phyloP scores from a whole-genome alignment of 2,113 vertebrate species.

The Gavialis gangeticus region DNA sequence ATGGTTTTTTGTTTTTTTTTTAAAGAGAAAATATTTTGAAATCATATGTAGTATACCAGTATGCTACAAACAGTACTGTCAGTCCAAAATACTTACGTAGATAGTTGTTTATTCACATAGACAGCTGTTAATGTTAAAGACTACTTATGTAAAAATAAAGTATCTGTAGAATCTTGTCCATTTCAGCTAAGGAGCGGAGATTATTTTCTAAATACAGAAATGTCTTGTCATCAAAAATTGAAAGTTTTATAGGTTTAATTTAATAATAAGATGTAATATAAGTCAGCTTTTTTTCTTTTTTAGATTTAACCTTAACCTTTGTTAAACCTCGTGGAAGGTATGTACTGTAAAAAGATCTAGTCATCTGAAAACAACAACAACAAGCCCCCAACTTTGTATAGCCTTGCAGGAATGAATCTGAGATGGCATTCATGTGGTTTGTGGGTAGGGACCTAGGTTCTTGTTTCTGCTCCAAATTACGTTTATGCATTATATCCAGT shows the following conservation, averaged over 20 bases:
- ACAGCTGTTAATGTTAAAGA: conserved; percentile 34
- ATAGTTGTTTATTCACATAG: conserved; percentile 12
- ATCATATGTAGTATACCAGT: conserved; percentile 28
- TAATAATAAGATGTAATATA: not conserved
- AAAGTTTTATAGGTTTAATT: not conserved
- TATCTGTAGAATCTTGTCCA: not conserved
- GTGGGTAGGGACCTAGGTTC: too few species aligned
- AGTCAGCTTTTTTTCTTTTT: not conserved
- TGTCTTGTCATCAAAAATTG: not conserved
- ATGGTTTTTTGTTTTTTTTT: conserved; percentile 34
- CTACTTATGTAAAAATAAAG: not conserved
- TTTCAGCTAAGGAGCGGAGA: not conserved
- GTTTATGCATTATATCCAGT: too few species aligned
- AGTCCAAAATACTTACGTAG: conserved; percentile 15
- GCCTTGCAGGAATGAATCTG: too few species aligned
- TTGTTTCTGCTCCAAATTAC: too few species aligned
- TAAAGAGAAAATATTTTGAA: conserved; percentile 64
- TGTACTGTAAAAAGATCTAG: not conserved
- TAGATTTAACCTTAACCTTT: not conserved
- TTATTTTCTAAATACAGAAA: not conserved
- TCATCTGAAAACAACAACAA: not conserved
- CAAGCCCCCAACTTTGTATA: too few species aligned
- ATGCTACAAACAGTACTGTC: not conserved
- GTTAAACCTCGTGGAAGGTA: not conserved
- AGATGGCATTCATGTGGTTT: too few species aligned